Evolutionary conservation across 2,888 invertebrate species (phyloP), one percentile per base, ranked within the genome.

Genomic region (Eutolmus rufibarbis): DNA sequence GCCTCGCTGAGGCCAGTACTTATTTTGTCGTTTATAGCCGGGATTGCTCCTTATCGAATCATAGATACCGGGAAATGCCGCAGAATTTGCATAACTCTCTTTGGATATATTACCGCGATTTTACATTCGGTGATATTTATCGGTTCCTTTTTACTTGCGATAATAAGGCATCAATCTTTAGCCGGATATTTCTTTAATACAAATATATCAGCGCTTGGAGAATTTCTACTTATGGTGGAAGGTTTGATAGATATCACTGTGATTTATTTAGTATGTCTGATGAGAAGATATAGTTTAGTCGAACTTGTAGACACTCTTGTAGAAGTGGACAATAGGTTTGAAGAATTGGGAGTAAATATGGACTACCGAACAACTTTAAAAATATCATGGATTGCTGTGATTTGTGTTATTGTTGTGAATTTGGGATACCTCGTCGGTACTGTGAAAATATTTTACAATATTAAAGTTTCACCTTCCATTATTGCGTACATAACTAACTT

Each of bases 131-230:
- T 88, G 0, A 2, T 91, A 0, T 92, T 91, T 78, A 89, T 88
- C 1, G 86, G 90, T 5, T 91, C 91, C 88, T 92, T 92, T 86
- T 84, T 89, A 2, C 4, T 90, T 0, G 91, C 92, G 8, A 76
- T 92, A 57, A 89, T 90, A 7, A 90, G 91, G 86, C 90, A 90
- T 7, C 91, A 91, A 74, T 91, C 92, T 0, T 90, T 92, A 16
- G 91, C 92, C n/a, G 91, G 91, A 1, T 92, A 92, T 81, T 92
- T 92, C 66, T 90, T 92, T 77, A 91, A 91, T 88, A 91, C 92
- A 0, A 90, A 91, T 43, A 91, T 92, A 86, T 91, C 92, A 3
- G 90, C 90, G 31, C 88, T 92, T 5, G 92, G 92, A 5, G 91
- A 92, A 89, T 91, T 91, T 0, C 82, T 92, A 89, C 92, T 92